phyloP scores from a whole-genome alignment of 1,140 invertebrate species.

The Drosophila rhopaloa region DNA sequence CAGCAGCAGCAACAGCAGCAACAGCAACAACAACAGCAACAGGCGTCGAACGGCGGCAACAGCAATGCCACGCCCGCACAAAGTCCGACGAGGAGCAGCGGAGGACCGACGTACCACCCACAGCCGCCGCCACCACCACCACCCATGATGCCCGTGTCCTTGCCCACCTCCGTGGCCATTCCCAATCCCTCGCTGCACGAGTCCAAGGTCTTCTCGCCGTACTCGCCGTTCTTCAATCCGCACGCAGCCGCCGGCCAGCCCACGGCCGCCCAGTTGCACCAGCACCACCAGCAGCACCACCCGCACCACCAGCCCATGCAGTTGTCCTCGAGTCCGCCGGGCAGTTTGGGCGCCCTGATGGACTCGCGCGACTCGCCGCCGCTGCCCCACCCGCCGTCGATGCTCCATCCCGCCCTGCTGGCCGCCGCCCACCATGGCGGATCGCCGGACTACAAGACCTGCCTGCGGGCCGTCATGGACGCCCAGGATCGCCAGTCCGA shows the following conservation, averaged over 20 bases:
- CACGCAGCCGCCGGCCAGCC: constrained; percentile 81
- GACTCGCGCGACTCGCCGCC: constrained; percentile 91
- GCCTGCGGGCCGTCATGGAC: constrained; percentile 89
- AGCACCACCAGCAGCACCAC: constrained; percentile 72
- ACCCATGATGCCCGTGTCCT: constrained; percentile 88
- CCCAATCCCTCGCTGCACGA: constrained; percentile 98
- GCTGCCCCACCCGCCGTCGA: constrained; percentile 91
- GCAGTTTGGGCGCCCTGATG: constrained; percentile 87
- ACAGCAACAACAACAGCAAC: constrained; percentile 53
- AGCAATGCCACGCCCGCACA: constrained; percentile 84
- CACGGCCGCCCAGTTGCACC: constrained; percentile 82
- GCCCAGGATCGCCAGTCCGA: constrained; percentile 93
- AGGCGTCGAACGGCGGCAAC: constrained; percentile 41
- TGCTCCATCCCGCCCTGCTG: constrained; percentile 91
- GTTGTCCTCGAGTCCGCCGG: constrained; percentile 85
- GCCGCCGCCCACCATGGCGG: constrained; percentile 91
- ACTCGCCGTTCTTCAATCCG: constrained; percentile 92
- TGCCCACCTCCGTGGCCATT: constrained; percentile 97
- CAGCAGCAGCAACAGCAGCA: constrained; percentile 49
- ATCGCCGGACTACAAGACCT: constrained; percentile 91
- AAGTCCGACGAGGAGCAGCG: constrained; percentile 88
- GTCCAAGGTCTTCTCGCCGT: constrained; percentile 96
- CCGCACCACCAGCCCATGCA: constrained; percentile 83
- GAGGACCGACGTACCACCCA: constrained; percentile 85
- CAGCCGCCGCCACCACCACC: constrained; percentile 88